Base-by-base conservation (phyloP, 2,113 vertebrate genomes). In the Ochotona princeps region DNA sequence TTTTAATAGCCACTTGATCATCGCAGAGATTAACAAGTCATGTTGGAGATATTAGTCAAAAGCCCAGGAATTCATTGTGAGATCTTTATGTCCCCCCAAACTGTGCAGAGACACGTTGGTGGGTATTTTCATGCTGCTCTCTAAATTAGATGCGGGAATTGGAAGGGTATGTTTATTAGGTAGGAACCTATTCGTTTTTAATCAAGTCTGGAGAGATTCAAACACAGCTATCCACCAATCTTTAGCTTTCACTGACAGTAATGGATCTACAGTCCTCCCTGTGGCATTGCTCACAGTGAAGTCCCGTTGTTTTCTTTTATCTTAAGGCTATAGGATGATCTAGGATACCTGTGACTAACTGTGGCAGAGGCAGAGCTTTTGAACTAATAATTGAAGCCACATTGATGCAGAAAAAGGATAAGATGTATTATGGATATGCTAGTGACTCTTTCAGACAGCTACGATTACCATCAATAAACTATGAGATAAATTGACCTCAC, bases 1-100 rank as follows among this genome's bases (percentile, higher is more conserved):
- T 95, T 96, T 94, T 97, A 97, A 98, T 97, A 97, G 97, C 96
- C 94, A 97, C 96, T 98, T 97, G 97, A 98, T 98, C 97, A 97
- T 94, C 84, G 96, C 57, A 96, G 96, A 96, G 97, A 97, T 96
- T 98, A 98, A 97, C 96, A 98, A 97, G 96, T 98, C 97, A 96
- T 96, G 88, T 96, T 97, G 94, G 94, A 97, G 82, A 87, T 94
- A 98, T 98, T 97, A 97, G 93, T 98, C 97, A 97, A 92, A 96
- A 96, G 88, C 90, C 82, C 35, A 91, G 87, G 92, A 96, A 97
- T 96, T 70, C 86, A 96, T 93, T 90, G 67, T 93, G 90, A 97
- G 96, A 87, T 96, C 94, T 97, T 78, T 92, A 90, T 75, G 49
- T 26, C 17, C 30, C 30, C 10, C 20, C 18, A 93, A 35, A 61